Percentiles rank a stretch among this genome's conserved stretches.
Conservation (phyloP, 2,113 vertebrate genomes). For the Genyomyrus donnyi region DNA sequence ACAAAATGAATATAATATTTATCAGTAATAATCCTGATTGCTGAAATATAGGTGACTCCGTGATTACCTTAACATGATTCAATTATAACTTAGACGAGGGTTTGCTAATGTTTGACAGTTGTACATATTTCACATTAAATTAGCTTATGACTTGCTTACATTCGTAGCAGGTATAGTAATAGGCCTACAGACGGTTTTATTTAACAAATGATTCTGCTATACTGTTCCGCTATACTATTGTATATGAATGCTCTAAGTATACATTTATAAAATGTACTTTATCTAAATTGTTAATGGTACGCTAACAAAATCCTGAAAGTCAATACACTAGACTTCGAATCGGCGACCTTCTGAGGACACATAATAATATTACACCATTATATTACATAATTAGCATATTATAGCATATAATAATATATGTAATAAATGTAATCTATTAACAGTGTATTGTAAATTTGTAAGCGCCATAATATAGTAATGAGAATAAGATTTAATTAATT, state of each 20-base stretch:
- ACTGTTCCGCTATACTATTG: background rate
- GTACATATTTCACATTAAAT: background rate
- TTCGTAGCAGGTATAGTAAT: background rate
- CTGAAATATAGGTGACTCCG: background rate
- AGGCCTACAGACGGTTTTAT: background rate
- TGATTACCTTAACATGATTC: background rate
- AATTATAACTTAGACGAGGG: background rate
- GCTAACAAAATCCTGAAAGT: background rate
- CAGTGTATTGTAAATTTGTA: background rate
- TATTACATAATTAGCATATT: background rate
- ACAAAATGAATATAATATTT: background rate
- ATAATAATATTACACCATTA: background rate
- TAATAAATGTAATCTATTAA: background rate
- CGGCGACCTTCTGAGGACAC: background rate
- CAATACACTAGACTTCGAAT: background rate
- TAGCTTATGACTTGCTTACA: background rate
- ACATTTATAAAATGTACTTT: background rate
- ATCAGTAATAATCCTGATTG: background rate
- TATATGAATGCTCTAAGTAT: background rate
- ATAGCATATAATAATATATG: background rate
- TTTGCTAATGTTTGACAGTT: background rate
- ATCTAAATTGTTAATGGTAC: background rate
- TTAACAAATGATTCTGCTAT: background rate
- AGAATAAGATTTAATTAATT: background rate
- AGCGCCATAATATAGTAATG: background rate